These are phyloP conservation scores for Drosophila miranda DNA, from an alignment of 1,140 invertebrate species.

Conservation along the genomic window DNA sequence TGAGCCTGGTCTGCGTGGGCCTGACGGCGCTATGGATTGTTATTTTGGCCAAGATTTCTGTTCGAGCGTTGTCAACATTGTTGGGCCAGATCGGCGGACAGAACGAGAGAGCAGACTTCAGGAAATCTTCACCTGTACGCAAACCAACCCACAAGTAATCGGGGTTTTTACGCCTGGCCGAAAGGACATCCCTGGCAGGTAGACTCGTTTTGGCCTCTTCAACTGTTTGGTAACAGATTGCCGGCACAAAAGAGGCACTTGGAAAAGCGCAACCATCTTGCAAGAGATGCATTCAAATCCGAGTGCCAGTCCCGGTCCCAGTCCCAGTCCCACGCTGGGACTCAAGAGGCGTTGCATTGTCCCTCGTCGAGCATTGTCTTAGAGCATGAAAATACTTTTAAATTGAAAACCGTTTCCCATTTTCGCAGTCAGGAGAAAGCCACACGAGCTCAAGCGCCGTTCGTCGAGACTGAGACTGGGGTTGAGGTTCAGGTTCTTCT, in stretches of 20 bases:
- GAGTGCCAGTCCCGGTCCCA: not conserved
- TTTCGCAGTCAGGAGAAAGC: slow-evolving; percentile 14
- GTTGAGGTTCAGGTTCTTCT: not conserved
- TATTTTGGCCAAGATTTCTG: slow-evolving; percentile 68
- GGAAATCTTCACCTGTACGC: slow-evolving; percentile 48
- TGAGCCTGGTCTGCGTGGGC: slow-evolving; percentile 66
- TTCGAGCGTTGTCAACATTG: slow-evolving; percentile 67
- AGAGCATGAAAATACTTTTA: slow-evolving; percentile 72
- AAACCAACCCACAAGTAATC: slow-evolving; percentile 48
- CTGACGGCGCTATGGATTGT: slow-evolving; percentile 70
- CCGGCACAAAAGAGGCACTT: slow-evolving; percentile 49
- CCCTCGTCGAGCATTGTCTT: slow-evolving; percentile 35
- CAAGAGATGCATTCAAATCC: slow-evolving; percentile 10
- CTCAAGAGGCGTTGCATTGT: slow-evolving; percentile 73
- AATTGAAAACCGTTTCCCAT: slow-evolving; percentile 67
- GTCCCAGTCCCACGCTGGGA: slow-evolving; percentile 60
- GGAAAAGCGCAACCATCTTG: slow-evolving; percentile 63
- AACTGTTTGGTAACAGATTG: slow-evolving; percentile 26
- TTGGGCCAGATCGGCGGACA: slow-evolving; percentile 30
- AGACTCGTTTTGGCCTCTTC: slow-evolving; percentile 50
- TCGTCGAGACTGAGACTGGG: not conserved
- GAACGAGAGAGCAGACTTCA: not conserved
- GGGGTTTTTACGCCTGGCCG: slow-evolving; percentile 54
- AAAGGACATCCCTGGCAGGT: slow-evolving; percentile 61
- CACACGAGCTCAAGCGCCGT: slow-evolving; percentile 30